These are phyloP conservation scores for Sceloporus undulatus DNA, from an alignment of 2,113 vertebrate species.

Conservation along the genomic window DNA sequence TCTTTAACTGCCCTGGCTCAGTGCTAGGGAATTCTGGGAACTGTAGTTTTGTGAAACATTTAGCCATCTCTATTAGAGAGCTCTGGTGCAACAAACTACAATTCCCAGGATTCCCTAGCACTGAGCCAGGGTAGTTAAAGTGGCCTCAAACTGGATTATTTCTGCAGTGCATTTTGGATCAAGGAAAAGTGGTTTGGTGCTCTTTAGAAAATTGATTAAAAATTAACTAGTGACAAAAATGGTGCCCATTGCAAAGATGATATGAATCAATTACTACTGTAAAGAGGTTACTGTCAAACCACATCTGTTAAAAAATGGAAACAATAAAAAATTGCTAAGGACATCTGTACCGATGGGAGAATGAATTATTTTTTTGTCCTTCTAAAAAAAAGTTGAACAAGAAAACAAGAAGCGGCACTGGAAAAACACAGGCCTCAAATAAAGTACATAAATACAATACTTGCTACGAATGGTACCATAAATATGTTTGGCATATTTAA, in stretches of 20 bases:
- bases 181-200: not conserved
- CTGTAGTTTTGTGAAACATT: too few relatives aligned
- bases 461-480: not conserved
- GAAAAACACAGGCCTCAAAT: not conserved
- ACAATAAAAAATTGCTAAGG: not conserved
- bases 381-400: not conserved
- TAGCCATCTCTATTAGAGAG: too few relatives aligned
- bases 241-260: not conserved
- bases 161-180: too few relatives aligned
- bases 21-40: too few relatives aligned
- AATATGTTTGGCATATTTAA: not conserved
- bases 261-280: not conserved
- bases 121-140: too few relatives aligned
- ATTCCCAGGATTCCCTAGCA: too few relatives aligned
- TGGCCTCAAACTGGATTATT: too few relatives aligned
- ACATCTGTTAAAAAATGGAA: not conserved
- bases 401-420: not conserved
- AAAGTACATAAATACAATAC: not conserved
- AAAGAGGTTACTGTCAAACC: not conserved
- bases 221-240: not conserved
- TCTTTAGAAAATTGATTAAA: not conserved
- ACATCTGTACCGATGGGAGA: not conserved
- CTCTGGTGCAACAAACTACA: too few relatives aligned
- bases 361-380: not conserved
- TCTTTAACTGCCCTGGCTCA: too few relatives aligned